These are phyloP conservation scores for Bovichtus diacanthus DNA, from an alignment of 2,797 vertebrate species.

Conservation along the genomic window DNA sequence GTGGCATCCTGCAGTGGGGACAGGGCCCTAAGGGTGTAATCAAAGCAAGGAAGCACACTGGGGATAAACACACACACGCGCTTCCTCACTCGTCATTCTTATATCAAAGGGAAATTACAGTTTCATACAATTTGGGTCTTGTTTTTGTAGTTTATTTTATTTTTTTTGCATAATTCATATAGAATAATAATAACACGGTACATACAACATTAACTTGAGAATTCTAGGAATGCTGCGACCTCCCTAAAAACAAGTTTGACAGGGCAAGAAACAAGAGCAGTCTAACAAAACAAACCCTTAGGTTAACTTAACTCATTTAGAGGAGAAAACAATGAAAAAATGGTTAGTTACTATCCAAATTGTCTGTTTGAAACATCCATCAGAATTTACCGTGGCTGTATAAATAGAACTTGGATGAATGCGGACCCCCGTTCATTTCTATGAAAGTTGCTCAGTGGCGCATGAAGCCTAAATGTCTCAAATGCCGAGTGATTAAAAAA, in stretches of 20 bases:
- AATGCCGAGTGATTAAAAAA: too few species aligned
- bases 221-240: neutral
- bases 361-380: constrained; percentile 15
- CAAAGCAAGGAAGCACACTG: constrained; percentile 78
- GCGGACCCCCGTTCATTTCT: too few species aligned
- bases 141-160: constrained; percentile 25
- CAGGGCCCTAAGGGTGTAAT: constrained; percentile 77
- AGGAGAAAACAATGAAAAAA: neutral
- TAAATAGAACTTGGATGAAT: too few species aligned
- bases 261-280: neutral
- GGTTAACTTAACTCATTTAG: constrained; percentile 16
- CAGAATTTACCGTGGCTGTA: neutral
- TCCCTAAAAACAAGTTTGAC: neutral
- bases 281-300: neutral
- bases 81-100: constrained; percentile 53
- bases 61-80: constrained; percentile 63
- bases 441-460: too few species aligned
- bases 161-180: constrained; percentile 14
- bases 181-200: constrained; percentile 24
- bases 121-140: constrained; percentile 34
- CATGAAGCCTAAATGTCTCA: too few species aligned
- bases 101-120: constrained; percentile 58
- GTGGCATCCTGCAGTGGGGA: constrained; percentile 80
- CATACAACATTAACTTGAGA: constrained; percentile 27
- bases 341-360: neutral